Base-by-base conservation (phyloP, 2,888 invertebrate genomes). In the Cryptus viduatorius region DNA sequence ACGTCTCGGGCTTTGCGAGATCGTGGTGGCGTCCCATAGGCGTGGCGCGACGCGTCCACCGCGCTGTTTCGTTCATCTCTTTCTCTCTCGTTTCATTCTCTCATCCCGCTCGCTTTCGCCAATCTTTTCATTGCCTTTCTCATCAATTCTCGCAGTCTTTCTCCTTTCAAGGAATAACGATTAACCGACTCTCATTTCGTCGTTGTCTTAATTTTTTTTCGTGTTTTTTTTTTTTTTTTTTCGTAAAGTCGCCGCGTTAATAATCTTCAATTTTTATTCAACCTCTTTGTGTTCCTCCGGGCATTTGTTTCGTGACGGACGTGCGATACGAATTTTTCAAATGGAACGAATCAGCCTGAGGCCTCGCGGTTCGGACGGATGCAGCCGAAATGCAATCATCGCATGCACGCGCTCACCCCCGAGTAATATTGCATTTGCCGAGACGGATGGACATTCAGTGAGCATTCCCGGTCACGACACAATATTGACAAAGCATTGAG, bases 11-110 rank as follows among this genome's bases (percentile, higher is more conserved):
- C 79, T 82, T 77, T 78, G 82, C 77, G 83, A 75, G 87, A 86
- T 86, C 84, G 82, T 73, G 83, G 83, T 79, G 84, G 82, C 81
- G 61, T 56, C 56, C 75, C 84, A 87, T 86, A 87, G 87, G 87
- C 87, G 87, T 87, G 87, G 87, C 86, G 84, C 85, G 76, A 48
- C 79, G 61, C 72, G 73, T 77, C 76, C 80, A 59, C 73, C 31
- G 16, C 46, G 29, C 24, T 8, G 37, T 37, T 69, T 46, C 50
- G 69, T 50, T 65, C 37, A 8, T 19, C 50, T 64, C 67, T 65
- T n/a, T n/a, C 50, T 46, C 69, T 14, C 46, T 42, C 53, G 42
- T 42, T 61, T 19, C 44, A 8, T 48, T 37, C 29, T 56, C 42
- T 48, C 19, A 5, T 42, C 24, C 56, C n/a, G 53, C 46, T 53